Evolutionary conservation across 2,113 vertebrate genomes (phyloP), one percentile per base, ranked within the genome.

Genomic region (Zosterops lateralis): DNA sequence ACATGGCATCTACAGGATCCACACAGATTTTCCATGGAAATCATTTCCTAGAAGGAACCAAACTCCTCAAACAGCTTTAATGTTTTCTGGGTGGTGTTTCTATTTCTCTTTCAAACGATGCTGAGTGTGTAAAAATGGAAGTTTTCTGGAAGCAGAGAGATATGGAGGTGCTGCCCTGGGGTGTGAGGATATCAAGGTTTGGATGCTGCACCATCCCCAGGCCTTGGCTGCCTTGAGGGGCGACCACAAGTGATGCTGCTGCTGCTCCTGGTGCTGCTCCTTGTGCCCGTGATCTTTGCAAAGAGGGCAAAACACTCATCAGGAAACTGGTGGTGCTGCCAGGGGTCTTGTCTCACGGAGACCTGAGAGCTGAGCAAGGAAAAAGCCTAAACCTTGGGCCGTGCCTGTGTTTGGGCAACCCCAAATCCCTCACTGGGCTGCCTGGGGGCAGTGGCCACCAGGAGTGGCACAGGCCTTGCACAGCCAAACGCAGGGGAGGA

Each of bases 181-280:
- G 25, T 0, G 0, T 38, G 61, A 88, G 42, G 64, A 34, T 0
- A 0, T 31, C 0, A 0, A 32, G 65, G 73, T 38, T 29, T 25
- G 34, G 82, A 31, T 61, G 78, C 79, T 65, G 62, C 75, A 17
- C 51, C 68, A 28, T 21, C 8, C 28, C 0, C 4, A 50, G 19
- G 34, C 47, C 38, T 31, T 5, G 31, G 31, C 42, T 1, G 1
- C 61, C 56, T 32, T 0, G 0, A 38, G 25, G 54, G 9, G 25
- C 15, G 45, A 28, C 54, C 4, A 1, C 11, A 50, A 3, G 20
- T 2, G 3, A 11, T 8, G 51, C 17, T 0, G 1, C 1, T 25
- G 53, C 28, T 48, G 50, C n/a, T 54, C 47, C 28, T 0, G 2
- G 10, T 25, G 42, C 34, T 42, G 48, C 34, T 53, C 38, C 40